Evolutionary conservation across 1,140 invertebrate species (phyloP), one percentile per base, ranked within the genome.

Genomic region (Parapsyche elsis): DNA sequence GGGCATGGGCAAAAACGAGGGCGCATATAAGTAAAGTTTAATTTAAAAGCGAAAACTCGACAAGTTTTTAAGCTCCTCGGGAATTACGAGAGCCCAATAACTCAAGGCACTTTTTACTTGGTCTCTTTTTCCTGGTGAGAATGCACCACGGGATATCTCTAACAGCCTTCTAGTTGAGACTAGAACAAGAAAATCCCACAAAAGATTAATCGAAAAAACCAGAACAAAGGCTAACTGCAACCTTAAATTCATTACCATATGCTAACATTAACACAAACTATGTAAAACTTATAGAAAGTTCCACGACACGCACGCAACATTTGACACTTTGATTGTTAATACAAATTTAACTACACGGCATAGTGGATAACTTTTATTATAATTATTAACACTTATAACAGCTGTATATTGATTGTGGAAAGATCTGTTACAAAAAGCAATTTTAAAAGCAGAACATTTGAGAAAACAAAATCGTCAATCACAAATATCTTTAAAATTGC

Each of bases 1-100:
- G 30, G 30, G 30, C 1, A 38, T 1, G 7, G 30, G 30, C 30
- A 38, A 38, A 38, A 38, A 38, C 30, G 30, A 4, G 30, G n/a
- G 30, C 30, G 30, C 30, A 38, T 7, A 53, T 53, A 14, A 53
- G 49, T 10, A 24, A 67, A 67, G 64, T 67, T 67, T 26, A 67
- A 67, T 67, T 67, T 67, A 67, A 67, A 67, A 67, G 64, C 23
- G 64, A 67, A 67, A 67, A 67, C 23, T 67, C 64, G 64, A 67
- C 64, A 24, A 67, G 64, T 67, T 67, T 67, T 67, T 67, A 67
- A 67, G 24, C 24, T 67, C 64, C 24, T 67, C 24, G 19, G 24
- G 49, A 53, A 53, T 53, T 53, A 16, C 49, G 49, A 2, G 2
- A 53, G 49, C 16, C 49, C 49, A 53, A 53, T 53, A 53, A 53